These are phyloP conservation scores for Ctenicera cuprea DNA, from an alignment of 2,888 invertebrate species.

Conservation along the genomic window DNA sequence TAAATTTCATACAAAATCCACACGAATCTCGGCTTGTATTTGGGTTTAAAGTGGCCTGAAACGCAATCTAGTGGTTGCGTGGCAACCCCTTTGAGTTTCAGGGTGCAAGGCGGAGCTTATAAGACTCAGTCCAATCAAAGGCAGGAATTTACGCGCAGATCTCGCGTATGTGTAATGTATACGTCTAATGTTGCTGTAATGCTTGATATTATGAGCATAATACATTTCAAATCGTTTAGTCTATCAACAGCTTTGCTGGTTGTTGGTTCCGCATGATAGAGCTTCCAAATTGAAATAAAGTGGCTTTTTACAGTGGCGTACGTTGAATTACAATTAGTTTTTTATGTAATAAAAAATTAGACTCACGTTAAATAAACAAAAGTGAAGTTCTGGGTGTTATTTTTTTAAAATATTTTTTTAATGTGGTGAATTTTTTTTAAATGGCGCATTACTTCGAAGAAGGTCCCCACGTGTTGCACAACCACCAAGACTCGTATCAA, in stretches of 20 bases:
- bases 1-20: constrained; percentile 50
- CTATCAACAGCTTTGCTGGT: constrained; percentile 68
- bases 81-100: constrained; percentile 60
- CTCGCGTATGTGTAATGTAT: constrained; percentile 70
- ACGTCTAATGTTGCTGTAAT: constrained; percentile 73
- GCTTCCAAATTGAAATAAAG: constrained; percentile 31
- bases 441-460: constrained; percentile 67
- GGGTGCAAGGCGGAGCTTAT: constrained; percentile 59
- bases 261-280: constrained; percentile 58
- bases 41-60: constrained; percentile 48
- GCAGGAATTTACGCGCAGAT: constrained; percentile 65
- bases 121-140: constrained; percentile 66
- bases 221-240: constrained; percentile 73
- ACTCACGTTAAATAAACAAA: background rate
- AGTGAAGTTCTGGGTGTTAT: background rate
- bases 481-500: constrained; percentile 59
- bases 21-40: constrained; percentile 40
- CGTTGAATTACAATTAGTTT: background rate
- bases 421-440: background rate
- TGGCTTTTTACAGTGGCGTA: constrained; percentile 32
- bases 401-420: background rate
- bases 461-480: constrained; percentile 59
- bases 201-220: constrained; percentile 73
- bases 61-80: constrained; percentile 49
- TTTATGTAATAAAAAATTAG: background rate